Conservation (phyloP, 2,888 invertebrate species). For the Drosophila picticornis region DNA sequence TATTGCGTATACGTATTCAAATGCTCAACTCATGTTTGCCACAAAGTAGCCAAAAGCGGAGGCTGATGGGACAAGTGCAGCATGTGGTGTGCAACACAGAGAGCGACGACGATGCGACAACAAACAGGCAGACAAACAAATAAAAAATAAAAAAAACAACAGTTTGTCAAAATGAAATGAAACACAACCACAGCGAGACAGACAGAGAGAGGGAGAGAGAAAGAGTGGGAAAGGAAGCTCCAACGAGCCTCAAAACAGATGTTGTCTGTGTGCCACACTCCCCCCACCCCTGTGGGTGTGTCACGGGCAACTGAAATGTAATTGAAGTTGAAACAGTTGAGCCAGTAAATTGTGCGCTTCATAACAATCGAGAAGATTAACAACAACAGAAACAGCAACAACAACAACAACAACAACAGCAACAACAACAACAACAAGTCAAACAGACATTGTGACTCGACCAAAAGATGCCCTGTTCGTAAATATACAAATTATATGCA, state of each 20-base stretch:
- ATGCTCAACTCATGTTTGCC: neutral
- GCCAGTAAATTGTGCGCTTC: slow-evolving; percentile 65
- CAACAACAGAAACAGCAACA: slow-evolving; percentile 15
- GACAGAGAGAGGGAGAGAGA: neutral
- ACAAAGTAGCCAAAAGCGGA: slow-evolving; percentile 9
- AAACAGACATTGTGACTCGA: neutral
- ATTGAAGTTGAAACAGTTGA: slow-evolving; percentile 72
- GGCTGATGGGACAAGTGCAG: slow-evolving; percentile 25
- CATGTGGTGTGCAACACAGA: slow-evolving; percentile 1
- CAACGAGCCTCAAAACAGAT: slow-evolving; percentile 24
- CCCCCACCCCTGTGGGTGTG: slow-evolving; percentile 1
- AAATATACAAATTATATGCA: neutral
- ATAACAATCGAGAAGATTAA: slow-evolving; percentile 46
- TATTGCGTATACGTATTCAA: neutral
- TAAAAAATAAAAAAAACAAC: neutral
- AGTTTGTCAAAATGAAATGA: slow-evolving; percentile 51
- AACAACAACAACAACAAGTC: slow-evolving; percentile 19
- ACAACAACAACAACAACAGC: slow-evolving; percentile 8
- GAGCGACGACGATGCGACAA: slow-evolving; percentile 12
- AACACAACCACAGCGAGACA: slow-evolving; percentile 29
- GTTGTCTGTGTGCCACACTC: slow-evolving; percentile 22
- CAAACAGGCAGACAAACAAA: slow-evolving; percentile 38
- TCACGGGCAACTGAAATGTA: slow-evolving; percentile 50
- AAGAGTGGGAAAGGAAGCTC: neutral
- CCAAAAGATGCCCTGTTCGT: neutral